Base-by-base conservation (phyloP, 2,797 vertebrate genomes). In the Gephyroberyx darwinii region DNA sequence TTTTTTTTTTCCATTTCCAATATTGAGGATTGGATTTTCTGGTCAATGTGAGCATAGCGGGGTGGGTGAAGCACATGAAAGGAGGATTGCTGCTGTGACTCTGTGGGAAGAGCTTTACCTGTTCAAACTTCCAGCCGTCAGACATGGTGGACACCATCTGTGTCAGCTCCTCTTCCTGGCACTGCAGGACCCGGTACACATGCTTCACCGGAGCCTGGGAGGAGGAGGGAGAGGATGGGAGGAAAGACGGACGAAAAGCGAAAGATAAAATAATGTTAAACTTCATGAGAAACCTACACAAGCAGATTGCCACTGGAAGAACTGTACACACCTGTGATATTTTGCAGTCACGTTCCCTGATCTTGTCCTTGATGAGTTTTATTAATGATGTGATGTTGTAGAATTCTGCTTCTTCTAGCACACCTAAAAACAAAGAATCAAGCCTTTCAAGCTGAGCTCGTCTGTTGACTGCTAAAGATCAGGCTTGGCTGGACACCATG, bases 101-200 rank as follows among this genome's bases (percentile, higher is more conserved):
- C 65, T 16, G 55, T 61, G 0, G 17, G 54, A 31, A 45, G 67
- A 96, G 94, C 43, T 95, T 97, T 96, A 99, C 98, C 97, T 99
- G 98, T 83, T 99, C 98, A 72, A 99, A 99, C 92, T 96, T 93
- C 98, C 97, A 99, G 91, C 97, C 98, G 1, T 99, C 98, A 0
- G 97, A 99, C 98, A 99, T 99, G 53, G 98, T 99, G 48, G 98
- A 99, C 75, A 99, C 97, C 98, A 99, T 99, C 93, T 99, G 98
- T 2, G 98, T 98, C 80, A 99, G 92, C 84, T 99, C 97, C 82
- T 99, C 97, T 84, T 99, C 98, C 90, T 98, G 97, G 86, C 97
- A 99, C 91, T 99, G 98, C 65, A 99, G 92, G 84, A 99, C 98
- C 65, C 98, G 93, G 90, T 99, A 99, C 33, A 99, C 98, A 0